Conservation (phyloP, 2,113 vertebrate genomes). For the Synchiropus splendidus region DNA sequence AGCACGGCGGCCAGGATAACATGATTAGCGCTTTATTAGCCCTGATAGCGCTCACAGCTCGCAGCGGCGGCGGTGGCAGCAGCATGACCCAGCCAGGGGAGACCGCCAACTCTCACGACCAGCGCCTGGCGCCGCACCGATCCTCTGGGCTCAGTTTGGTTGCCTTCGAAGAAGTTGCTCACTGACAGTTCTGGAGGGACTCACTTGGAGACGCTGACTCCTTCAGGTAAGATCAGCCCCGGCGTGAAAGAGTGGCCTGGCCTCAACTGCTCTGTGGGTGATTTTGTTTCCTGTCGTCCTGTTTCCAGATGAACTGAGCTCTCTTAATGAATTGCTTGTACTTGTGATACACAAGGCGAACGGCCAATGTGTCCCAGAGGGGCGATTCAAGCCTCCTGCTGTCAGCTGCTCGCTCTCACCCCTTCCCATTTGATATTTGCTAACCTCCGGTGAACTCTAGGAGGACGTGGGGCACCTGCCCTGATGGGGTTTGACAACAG, state of each 20-base stretch:
- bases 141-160: slow-evolving; percentile 12
- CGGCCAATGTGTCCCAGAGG: slow-evolving; percentile 26
- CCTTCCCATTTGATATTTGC: slow-evolving; percentile 61
- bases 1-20: slow-evolving; percentile 55
- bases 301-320: slow-evolving; percentile 40
- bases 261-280: slow-evolving; percentile 1
- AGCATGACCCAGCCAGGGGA: slow-evolving; percentile 5
- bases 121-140: slow-evolving; percentile 33
- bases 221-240: no score
- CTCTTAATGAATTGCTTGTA: not conserved
- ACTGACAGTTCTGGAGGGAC: slow-evolving; percentile 10
- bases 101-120: not conserved
- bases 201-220: not conserved
- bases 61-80: no score
- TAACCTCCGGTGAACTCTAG: slow-evolving; percentile 67
- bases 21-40: slow-evolving; percentile 57
- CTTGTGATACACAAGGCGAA: slow-evolving; percentile 35
- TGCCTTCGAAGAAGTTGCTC: slow-evolving; percentile 44
- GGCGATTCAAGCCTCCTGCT: slow-evolving; percentile 19
- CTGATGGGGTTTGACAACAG: slow-evolving; percentile 68
- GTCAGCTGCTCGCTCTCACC: slow-evolving; percentile 12
- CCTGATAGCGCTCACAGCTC: slow-evolving; percentile 29
- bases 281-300: slow-evolving; percentile 14
- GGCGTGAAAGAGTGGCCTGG: not conserved
- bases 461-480: slow-evolving; percentile 55